Percentiles rank a stretch among this genome's conserved stretches.
Conservation (phyloP, 1,140 invertebrate genomes). For the Heliconius himera region DNA sequence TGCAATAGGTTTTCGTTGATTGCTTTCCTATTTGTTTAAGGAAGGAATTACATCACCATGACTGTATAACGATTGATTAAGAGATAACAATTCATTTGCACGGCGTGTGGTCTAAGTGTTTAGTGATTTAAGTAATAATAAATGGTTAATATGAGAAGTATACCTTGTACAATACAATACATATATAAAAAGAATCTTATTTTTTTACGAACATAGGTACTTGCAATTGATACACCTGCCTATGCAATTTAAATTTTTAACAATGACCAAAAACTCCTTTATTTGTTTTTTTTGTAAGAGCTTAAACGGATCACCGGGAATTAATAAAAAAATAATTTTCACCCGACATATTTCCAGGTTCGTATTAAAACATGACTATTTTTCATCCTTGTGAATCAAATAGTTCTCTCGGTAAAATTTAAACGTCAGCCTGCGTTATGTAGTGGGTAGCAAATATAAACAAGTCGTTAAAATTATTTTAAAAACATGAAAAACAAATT, state of each 20-base stretch:
- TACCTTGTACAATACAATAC: too few relatives aligned
- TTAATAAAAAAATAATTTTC: slow-evolving; percentile 52
- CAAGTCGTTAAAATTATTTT: slow-evolving; percentile 32
- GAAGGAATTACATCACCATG: neutral
- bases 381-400: slow-evolving; percentile 43
- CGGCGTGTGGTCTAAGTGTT: neutral
- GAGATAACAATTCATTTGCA: neutral
- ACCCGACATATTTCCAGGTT: slow-evolving; percentile 37
- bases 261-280: neutral
- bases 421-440: slow-evolving; percentile 21
- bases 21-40: slow-evolving; percentile 9
- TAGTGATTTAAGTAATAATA: neutral
- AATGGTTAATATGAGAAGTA: too few relatives aligned
- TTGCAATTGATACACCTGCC: too few relatives aligned
- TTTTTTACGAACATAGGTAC: too few relatives aligned
- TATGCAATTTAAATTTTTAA: neutral
- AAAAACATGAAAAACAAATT: slow-evolving; percentile 34
- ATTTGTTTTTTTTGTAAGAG: slow-evolving; percentile 34
- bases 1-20: neutral
- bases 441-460: slow-evolving; percentile 27
- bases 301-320: slow-evolving; percentile 47
- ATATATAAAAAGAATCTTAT: too few relatives aligned
- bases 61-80: neutral
- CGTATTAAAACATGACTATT: slow-evolving; percentile 41
- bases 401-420: slow-evolving; percentile 35